Conservation (phyloP, 2,888 invertebrate genomes). For the Agriopis leucophaearia region DNA sequence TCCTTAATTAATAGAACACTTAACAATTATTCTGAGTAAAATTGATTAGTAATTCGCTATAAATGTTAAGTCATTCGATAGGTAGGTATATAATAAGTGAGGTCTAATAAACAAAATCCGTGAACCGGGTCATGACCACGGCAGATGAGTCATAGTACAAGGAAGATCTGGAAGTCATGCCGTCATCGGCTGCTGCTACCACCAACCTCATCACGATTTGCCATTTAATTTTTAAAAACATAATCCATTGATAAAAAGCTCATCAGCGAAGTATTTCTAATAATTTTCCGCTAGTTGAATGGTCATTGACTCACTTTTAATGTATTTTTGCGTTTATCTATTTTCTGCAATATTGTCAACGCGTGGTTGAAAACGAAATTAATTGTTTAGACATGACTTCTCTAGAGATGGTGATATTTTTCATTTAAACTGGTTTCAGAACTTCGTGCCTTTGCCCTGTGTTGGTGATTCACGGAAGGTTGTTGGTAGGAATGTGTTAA, state of each 20-base stretch:
- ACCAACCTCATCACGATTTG: conserved; percentile 59
- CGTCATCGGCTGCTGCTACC: conserved; percentile 68
- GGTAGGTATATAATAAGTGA: conserved; percentile 51
- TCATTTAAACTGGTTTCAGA: conserved; percentile 22
- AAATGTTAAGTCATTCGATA: conserved; percentile 44
- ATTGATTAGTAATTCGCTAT: conserved; percentile 33
- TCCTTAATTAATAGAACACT: conserved; percentile 38
- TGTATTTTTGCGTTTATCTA: conserved; percentile 37
- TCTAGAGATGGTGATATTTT: conserved; percentile 26
- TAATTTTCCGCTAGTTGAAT: conserved; percentile 17
- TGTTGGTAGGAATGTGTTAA: conserved; percentile 36
- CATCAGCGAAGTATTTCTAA: conserved; percentile 21
- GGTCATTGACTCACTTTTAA: conserved; percentile 41
- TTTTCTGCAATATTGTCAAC: conserved; percentile 21
- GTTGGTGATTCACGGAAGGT: conserved; percentile 42
- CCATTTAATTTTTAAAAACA: conserved; percentile 55
- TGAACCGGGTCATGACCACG: conserved; percentile 77
- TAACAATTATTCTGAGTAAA: conserved; percentile 37
- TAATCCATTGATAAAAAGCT: conserved; percentile 51
- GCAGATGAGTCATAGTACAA: conserved; percentile 75
- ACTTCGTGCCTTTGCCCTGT: conserved; percentile 21
- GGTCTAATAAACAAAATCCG: conserved; percentile 74
- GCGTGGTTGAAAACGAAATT: conserved; percentile 9
- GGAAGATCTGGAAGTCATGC: conserved; percentile 80
- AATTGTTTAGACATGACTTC: not conserved